Evolutionary conservation across 2,113 vertebrate species (phyloP).

Genomic region (Anthoscopus minutus): DNA sequence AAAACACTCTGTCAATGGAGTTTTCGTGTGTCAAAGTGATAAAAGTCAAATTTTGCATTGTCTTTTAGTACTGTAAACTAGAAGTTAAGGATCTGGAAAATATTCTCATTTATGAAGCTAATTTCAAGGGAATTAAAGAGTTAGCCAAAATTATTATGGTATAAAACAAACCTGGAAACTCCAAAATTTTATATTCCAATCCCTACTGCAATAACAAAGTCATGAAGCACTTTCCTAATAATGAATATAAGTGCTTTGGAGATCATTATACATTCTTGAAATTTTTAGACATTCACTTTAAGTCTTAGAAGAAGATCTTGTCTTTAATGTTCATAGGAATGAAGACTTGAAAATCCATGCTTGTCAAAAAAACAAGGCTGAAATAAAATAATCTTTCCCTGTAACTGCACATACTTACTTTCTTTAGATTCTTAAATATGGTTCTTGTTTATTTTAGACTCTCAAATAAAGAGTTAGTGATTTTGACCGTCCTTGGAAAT

Average conservation of each 20-base stretch:
- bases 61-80: not conserved
- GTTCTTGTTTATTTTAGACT: not conserved
- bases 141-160: not conserved
- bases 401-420: not conserved
- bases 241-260: not conserved
- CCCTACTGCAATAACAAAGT: not conserved
- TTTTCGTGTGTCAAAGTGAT: not conserved
- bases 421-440: not conserved
- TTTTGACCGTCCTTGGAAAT: not conserved
- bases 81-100: not conserved
- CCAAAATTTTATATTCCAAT: not conserved
- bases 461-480: not conserved
- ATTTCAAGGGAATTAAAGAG: slow-evolving; percentile 14
- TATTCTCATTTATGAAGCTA: not conserved
- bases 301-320: not conserved
- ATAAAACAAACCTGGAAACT: not conserved
- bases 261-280: not conserved
- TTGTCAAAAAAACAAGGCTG: not conserved
- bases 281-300: not conserved
- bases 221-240: not conserved
- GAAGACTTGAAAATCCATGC: not conserved
- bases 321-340: not conserved
- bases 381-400: not conserved
- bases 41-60: not conserved
- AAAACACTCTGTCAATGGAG: not conserved